These are phyloP conservation scores for Pogonophryne albipinna DNA, from an alignment of 2,797 vertebrate species.

Conservation along the genomic window DNA sequence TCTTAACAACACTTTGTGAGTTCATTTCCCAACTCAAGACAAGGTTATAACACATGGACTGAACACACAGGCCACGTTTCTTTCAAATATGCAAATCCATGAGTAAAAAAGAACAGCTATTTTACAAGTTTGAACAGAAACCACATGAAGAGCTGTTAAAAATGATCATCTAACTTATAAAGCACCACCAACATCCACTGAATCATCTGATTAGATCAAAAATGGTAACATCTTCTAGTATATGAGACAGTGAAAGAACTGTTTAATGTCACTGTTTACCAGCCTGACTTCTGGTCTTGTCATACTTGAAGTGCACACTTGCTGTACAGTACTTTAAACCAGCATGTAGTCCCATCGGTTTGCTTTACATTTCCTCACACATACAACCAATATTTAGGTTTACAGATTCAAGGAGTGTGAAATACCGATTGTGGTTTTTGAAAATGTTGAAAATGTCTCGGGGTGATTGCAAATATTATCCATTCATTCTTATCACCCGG, in stretches of 20 bases:
- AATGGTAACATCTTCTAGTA: constrained; percentile 14
- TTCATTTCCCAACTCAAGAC: constrained; percentile 18
- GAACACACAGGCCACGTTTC: constrained; percentile 24
- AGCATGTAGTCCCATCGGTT: constrained; percentile 15
- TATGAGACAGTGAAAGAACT: not conserved
- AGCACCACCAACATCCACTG: constrained; percentile 1
- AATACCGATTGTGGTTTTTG: constrained; percentile 23
- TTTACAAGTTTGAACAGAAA: constrained; percentile 28
- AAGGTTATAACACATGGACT: constrained; percentile 30
- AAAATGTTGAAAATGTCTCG: constrained; percentile 46
- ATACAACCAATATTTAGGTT: constrained; percentile 33
- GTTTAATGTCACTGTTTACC: not conserved
- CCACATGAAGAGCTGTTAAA: not conserved
- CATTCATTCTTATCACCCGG: constrained; percentile 64
- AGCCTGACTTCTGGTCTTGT: constrained; percentile 2
- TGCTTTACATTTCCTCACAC: constrained; percentile 22
- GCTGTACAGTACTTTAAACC: constrained; percentile 14
- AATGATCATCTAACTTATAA: not conserved
- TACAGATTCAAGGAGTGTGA: constrained; percentile 15
- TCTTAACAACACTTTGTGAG: constrained; percentile 19
- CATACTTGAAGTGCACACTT: constrained; percentile 1
- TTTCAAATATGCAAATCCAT: constrained; percentile 17
- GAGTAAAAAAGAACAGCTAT: not conserved
- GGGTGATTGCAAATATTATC: constrained; percentile 36
- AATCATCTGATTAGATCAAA: constrained; percentile 16